Base-by-base conservation (phyloP, 2,797 vertebrate genomes). In the Hapalemur alaotrensis region DNA sequence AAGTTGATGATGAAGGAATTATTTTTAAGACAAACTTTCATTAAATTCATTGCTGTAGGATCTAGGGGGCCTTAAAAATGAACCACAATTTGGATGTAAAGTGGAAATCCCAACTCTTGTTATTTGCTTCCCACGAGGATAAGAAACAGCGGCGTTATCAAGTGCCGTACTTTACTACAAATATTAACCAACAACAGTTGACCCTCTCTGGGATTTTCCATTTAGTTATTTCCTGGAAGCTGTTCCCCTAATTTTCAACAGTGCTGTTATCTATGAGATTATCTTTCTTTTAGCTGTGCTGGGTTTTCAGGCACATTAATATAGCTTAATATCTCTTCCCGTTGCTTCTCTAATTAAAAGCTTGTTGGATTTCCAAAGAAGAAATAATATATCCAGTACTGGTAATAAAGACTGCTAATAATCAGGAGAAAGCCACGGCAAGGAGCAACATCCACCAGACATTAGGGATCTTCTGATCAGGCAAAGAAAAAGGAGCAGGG, bases 311-410 rank as follows among this genome's bases (percentile, higher is more conserved):
- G 88, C 70, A 97, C 93, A 96, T 98, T 96, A 97, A 97, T 97
- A 92, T 93, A 83, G 93, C 93, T 95, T 96, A 96, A 95, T 97
- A 96, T 97, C 86, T 89, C 93, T 97, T 97, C 97, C 97, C 82
- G 95, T 97, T 97, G 97, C 70, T 96, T 97, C 82, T 80, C 85
- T 97, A 98, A 98, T 98, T 98, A 98, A 98, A 97, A 97, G 95
- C 96, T 83, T 93, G 94, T 95, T 97, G 96, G 96, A 78, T 98
- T 96, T 98, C 95, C 95, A 95, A 96, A 95, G 89, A 97, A 70
- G 89, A 97, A 96, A 96, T 95, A 86, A 83, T 76, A 35, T 59
- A 92, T 48, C 73, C 69, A 52, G 59, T 38, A 52, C 81, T 59
- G 48, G 95, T 92, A 81, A 97, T 96, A 90, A 93, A 96, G 72